Evolutionary conservation across 2,113 vertebrate genomes (phyloP), one percentile per base, ranked within the genome.

Genomic region (Limanda limanda): DNA sequence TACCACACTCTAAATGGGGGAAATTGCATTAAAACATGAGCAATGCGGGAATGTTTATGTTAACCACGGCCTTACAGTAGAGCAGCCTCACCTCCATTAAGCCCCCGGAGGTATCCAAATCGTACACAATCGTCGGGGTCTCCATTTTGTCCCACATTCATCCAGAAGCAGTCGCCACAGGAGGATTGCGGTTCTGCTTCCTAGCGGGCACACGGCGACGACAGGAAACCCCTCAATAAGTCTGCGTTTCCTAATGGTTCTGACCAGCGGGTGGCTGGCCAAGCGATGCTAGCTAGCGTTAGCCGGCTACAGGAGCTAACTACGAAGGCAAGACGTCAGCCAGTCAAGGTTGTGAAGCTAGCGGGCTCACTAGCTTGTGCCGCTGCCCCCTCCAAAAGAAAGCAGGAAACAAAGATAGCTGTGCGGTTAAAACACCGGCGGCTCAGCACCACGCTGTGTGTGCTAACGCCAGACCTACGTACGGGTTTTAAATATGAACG

Each of bases 121-220:
- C 97, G 96, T 98, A 98, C 90, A 98, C 97, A 94, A 98, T 97
- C 93, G 96, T 97, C 93, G 97, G 97, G 93, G 97, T 96, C 95
- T 97, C 97, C 97, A 97, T 97, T 96, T 97, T 97, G 95, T 96
- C 95, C 96, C 96, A 97, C 96, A 97, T 97, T 96, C 96, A 96
- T 95, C 94, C 95, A 95, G 94, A 81, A 68, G 82, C 71, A 79
- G 81, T 77, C 73, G 80, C 31, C 56, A 67, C 81, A 71, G 54
- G 71, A 74, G 2, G 3, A 57, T 57, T 20, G 35, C 9, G 13
- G 23, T 54, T 40, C 47, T 55, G 74, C 37, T 64, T 7, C 31
- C 70, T 2, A n/a, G 2, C 0, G 54, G 71, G 60, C 17, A 61
- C 76, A 47, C 71, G 54, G 5, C 20, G 45, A 67, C 15, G 12